Base-by-base conservation (phyloP, 2,888 invertebrate genomes). In the Leptothorax acervorum region DNA sequence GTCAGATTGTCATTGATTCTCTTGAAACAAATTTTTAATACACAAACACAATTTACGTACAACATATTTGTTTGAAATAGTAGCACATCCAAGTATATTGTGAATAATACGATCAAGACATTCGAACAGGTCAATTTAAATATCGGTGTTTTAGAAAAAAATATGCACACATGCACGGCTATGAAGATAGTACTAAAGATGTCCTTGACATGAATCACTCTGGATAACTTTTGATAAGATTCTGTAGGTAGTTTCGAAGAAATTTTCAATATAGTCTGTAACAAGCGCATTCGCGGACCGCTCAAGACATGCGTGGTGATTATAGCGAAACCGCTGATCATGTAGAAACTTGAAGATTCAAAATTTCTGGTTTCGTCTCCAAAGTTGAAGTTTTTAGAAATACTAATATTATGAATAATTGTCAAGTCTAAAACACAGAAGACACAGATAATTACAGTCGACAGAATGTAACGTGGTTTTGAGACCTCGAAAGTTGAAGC, bases 1-100 rank as follows among this genome's bases (percentile, higher is more conserved):
- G 0, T 2, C 0, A 65, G 0, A 65, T 42, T 15, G 2, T 65
- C 42, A n/a, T 65, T 65, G 2, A 65, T 42, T 2, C 3, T 42
- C 42, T 65, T 39, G 23, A 65, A 65, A 65, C 65, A 65, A 5
- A 8, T 12, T 2, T 65, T 65, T 42, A 65, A 65, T 42, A 23
- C 1, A 65, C 5, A 65, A 42, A 65, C 23, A 42, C 15, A 65
- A 15, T 65, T 65, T 8, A 42, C 5, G 12, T 65, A 65, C 12
- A 23, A 5, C 65, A 65, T 42, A 42, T 42, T 23, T 3, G 2
- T 8, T 0, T 42, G 42, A 23, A 65, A 23, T 23, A 8, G 2
- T 3, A 66, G 0, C 8, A 28, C 9, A 42, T 42, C 35, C 35
- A 35, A 35, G 11, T 65, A 65, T 12, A 11, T 4, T 12, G 63